Percentiles rank a stretch among this genome's conserved stretches.
phyloP scores from a whole-genome alignment of 2,113 vertebrate genomes.

The Rhinogobius similis region DNA sequence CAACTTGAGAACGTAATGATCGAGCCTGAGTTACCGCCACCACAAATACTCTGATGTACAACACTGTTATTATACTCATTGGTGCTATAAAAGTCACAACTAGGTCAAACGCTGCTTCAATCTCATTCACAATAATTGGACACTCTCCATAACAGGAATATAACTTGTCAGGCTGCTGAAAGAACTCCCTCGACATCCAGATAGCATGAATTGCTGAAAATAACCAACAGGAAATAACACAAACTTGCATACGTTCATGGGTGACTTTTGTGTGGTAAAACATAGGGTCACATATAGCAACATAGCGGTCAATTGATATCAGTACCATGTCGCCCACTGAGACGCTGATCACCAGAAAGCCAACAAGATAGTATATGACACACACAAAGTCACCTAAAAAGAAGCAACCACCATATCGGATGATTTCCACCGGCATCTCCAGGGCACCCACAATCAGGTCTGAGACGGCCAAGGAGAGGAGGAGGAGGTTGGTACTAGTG shows the following conservation, averaged over 20 bases:
- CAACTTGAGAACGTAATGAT: not conserved
- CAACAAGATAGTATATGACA: slow-evolving; percentile 42
- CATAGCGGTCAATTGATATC: slow-evolving; percentile 29
- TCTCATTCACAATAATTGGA: slow-evolving; percentile 13
- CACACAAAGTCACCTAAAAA: slow-evolving; percentile 6
- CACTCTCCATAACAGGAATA: slow-evolving; percentile 47
- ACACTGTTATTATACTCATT: slow-evolving; percentile 15
- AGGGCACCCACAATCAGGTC: slow-evolving; percentile 18
- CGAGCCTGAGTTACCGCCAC: slow-evolving; percentile 35
- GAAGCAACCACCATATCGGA: not conserved
- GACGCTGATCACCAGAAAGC: not conserved
- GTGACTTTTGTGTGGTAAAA: slow-evolving; percentile 33
- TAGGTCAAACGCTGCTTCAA: slow-evolving; percentile 21
- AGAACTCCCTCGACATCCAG: slow-evolving; percentile 16
- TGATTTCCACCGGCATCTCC: not conserved
- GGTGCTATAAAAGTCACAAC: slow-evolving; percentile 39
- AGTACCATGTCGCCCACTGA: slow-evolving; percentile 14
- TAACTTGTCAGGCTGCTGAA: slow-evolving; percentile 23
- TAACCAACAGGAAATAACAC: slow-evolving; percentile 40
- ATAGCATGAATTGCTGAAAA: slow-evolving; percentile 16
- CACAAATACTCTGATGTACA: slow-evolving; percentile 34
- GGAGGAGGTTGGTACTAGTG: slow-evolving; percentile 56
- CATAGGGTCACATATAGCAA: slow-evolving; percentile 42
- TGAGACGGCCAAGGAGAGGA: slow-evolving; percentile 40
- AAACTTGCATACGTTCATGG: not conserved